phyloP scores from a whole-genome alignment of 2,888 invertebrate species.

The Xestia xanthographa region DNA sequence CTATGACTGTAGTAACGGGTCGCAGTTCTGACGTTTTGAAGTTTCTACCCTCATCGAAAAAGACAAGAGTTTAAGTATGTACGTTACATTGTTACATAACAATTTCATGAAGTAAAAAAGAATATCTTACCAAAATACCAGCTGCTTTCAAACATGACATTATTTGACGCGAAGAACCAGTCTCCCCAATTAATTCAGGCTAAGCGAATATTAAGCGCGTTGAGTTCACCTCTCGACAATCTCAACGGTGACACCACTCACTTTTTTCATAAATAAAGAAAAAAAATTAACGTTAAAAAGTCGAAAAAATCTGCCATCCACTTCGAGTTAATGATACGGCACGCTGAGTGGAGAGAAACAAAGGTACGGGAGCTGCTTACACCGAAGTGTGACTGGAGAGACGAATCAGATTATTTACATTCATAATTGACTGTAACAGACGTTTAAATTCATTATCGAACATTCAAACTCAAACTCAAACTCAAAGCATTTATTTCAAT shows the following conservation, averaged over 20 bases:
- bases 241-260: constrained; percentile 86
- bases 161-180: constrained; percentile 19
- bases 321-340: constrained; percentile 91
- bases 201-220: constrained; percentile 80
- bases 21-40: neutral
- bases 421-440: neutral
- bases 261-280: constrained; percentile 85
- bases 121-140: neutral
- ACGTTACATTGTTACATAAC: neutral
- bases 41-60: neutral
- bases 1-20: neutral
- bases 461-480: no score
- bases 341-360: constrained; percentile 89
- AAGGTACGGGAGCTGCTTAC: constrained; percentile 81
- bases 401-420: neutral
- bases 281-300: constrained; percentile 89
- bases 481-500: no score
- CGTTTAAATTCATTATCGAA: neutral
- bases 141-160: constrained; percentile 4
- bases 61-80: neutral
- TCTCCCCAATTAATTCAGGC: constrained; percentile 78
- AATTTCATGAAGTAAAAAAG: neutral
- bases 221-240: constrained; percentile 76
- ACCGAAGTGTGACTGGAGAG: constrained; percentile 72
- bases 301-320: constrained; percentile 86